Evolutionary conservation across 2,888 invertebrate genomes (phyloP).

Genomic region (Autographa pulchrina): DNA sequence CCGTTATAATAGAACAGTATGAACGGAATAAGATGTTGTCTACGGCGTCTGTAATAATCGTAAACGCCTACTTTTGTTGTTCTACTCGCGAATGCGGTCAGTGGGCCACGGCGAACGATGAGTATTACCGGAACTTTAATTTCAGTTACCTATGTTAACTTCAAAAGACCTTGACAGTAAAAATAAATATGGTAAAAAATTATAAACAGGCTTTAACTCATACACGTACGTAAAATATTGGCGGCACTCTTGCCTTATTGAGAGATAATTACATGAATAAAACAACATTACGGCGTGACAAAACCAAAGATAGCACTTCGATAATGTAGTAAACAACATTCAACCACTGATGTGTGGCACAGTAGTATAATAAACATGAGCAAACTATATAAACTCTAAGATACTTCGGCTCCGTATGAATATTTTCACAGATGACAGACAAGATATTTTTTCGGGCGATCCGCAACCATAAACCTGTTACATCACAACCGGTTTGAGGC

Average conservation of each 20-base stretch:
- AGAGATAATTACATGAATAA: constrained; percentile 26
- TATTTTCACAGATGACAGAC: constrained; percentile 20
- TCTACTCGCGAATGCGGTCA: constrained; percentile 81
- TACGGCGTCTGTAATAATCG: constrained; percentile 64
- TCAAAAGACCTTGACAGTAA: constrained; percentile 71
- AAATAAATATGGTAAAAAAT: constrained; percentile 45
- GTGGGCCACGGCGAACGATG: constrained; percentile 84
- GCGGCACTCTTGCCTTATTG: constrained; percentile 19
- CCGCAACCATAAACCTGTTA: constrained; percentile 31
- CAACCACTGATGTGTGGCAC: not conserved
- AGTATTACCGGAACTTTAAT: constrained; percentile 81
- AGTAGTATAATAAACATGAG: not conserved
- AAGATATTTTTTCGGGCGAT: constrained; percentile 20
- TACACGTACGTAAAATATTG: constrained; percentile 29
- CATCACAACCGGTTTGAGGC: constrained; percentile 33
- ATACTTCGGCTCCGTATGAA: not conserved
- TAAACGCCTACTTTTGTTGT: constrained; percentile 76
- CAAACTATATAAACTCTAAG: not conserved
- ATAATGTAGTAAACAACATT: not conserved
- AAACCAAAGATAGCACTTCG: constrained; percentile 11
- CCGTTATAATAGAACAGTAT: constrained; percentile 46
- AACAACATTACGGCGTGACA: constrained; percentile 18
- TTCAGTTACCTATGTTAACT: constrained; percentile 68
- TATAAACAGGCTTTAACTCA: constrained; percentile 31
- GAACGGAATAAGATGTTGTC: constrained; percentile 53